A percentile compares a stretch with the other conserved stretches of the same genome.
phyloP scores from a whole-genome alignment of 2,113 vertebrate genomes.

The Labeo rohita region DNA sequence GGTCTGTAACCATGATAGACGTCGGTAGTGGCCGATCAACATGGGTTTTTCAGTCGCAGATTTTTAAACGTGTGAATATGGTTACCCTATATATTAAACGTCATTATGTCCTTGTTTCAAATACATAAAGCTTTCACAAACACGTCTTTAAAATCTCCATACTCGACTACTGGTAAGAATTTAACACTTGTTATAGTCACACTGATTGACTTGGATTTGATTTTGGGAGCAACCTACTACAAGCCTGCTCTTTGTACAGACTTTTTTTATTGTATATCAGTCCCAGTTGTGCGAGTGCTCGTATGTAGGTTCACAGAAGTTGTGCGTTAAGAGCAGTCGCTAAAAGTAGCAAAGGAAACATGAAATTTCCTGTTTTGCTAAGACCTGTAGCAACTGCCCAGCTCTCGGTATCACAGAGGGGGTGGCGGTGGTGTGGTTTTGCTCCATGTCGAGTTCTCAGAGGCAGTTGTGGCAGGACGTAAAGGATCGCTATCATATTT shows the following conservation, averaged over 20 bases:
- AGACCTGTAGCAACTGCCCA: constrained; percentile 79
- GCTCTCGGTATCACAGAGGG: constrained; percentile 68
- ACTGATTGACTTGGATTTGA: not conserved
- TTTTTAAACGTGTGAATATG: not conserved
- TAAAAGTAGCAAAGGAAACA: constrained; percentile 80
- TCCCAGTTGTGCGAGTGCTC: constrained; percentile 14
- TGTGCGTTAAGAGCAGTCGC: constrained; percentile 71
- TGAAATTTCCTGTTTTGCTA: constrained; percentile 85
- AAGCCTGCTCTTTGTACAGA: not conserved
- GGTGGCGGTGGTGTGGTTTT: constrained; percentile 60
- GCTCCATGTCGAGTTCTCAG: constrained; percentile 11
- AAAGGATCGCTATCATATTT: not conserved
- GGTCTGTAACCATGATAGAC: not conserved
- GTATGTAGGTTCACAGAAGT: constrained; percentile 65
- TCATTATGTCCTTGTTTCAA: not conserved
- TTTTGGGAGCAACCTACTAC: not conserved
- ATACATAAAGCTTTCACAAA: not conserved
- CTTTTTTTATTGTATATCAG: not conserved
- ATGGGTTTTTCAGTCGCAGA: not conserved
- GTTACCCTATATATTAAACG: not conserved
- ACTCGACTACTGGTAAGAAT: not conserved
- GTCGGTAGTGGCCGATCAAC: not conserved
- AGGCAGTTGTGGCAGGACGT: not conserved
- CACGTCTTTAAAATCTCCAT: not conserved
- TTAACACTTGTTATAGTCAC: not conserved